Conservation (phyloP, 37 sponge, comb jelly and placozoan species). For the Ianthella basta region DNA sequence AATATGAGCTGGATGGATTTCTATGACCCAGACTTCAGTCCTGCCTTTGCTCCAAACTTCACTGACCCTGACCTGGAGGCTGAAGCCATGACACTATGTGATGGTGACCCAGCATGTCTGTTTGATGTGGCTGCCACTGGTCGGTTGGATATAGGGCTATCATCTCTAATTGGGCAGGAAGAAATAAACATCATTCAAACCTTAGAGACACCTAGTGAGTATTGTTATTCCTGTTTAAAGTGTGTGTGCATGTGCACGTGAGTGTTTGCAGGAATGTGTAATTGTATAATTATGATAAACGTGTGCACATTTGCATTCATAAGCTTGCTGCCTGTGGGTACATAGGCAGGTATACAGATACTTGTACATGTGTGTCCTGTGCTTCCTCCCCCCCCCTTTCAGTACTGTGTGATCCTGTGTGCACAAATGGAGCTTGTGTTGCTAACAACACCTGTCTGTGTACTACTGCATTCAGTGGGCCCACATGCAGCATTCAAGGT, state of each 20-base stretch:
- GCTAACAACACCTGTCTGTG: conserved; percentile 39
- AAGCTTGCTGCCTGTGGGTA: not conserved
- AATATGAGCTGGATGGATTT: conserved; percentile 39
- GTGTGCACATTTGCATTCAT: not conserved
- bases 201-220: conserved; percentile 37
- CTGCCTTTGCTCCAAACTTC: conserved; percentile 48
- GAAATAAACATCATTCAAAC: conserved; percentile 35
- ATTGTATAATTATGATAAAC: no score
- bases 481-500: conserved; percentile 5
- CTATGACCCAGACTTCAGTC: conserved; percentile 54
- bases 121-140: conserved; percentile 68
- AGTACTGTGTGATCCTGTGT: conserved; percentile 45
- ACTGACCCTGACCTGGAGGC: conserved; percentile 40
- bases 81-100: conserved; percentile 50
- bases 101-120: conserved; percentile 46
- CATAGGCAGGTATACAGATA: not conserved
- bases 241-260: not conserved
- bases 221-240: not conserved
- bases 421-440: conserved; percentile 46
- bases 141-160: conserved; percentile 52
- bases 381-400: not conserved
- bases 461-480: conserved; percentile 35
- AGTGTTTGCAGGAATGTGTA: not conserved
- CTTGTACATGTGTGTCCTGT: no score
- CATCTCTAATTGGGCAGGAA: conserved; percentile 38